Percentiles rank a stretch among this genome's conserved stretches.
phyloP scores from a whole-genome alignment of 53 echinoderm and acorn worm genomes.

The Temnopleurus reevesii region DNA sequence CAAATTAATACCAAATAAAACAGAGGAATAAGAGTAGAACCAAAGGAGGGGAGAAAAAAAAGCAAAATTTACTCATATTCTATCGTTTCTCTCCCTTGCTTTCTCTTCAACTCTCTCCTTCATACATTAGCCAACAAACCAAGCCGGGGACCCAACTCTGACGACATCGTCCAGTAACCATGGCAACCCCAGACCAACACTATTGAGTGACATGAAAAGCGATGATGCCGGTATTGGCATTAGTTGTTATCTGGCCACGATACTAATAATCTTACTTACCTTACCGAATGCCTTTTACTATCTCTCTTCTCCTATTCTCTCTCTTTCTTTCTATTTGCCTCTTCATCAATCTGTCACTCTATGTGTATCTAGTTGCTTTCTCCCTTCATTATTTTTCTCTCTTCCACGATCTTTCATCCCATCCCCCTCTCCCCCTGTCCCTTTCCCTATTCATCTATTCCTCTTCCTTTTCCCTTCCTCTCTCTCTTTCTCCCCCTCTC shows the following conservation, averaged over 20 bases:
- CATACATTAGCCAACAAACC: neutral
- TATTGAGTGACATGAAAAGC: conserved; percentile 63
- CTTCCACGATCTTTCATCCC: neutral
- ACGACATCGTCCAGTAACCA: conserved; percentile 55
- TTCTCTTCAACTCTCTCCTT: neutral
- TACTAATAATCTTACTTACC: conserved; percentile 61
- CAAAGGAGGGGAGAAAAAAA: neutral
- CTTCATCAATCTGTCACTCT: neutral
- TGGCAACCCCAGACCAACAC: conserved; percentile 54
- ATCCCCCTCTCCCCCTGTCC: no score
- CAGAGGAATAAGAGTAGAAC: neutral
- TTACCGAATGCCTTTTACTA: neutral
- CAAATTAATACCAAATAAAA: conserved; percentile 5
- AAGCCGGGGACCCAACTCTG: conserved; percentile 20
- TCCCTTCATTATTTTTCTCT: neutral
- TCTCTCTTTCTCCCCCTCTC: no score
- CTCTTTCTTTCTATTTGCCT: neutral
- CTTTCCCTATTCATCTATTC: no score
- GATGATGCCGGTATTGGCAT: conserved; percentile 61
- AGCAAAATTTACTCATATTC: conserved; percentile 9
- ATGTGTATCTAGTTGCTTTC: neutral
- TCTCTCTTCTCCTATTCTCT: conserved; percentile 6
- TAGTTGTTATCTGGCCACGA: conserved; percentile 61
- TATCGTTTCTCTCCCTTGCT: neutral
- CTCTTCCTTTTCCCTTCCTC: no score